Base-by-base conservation (phyloP, 53 echinoderm and acorn worm genomes). In the Stichopus horrens region DNA sequence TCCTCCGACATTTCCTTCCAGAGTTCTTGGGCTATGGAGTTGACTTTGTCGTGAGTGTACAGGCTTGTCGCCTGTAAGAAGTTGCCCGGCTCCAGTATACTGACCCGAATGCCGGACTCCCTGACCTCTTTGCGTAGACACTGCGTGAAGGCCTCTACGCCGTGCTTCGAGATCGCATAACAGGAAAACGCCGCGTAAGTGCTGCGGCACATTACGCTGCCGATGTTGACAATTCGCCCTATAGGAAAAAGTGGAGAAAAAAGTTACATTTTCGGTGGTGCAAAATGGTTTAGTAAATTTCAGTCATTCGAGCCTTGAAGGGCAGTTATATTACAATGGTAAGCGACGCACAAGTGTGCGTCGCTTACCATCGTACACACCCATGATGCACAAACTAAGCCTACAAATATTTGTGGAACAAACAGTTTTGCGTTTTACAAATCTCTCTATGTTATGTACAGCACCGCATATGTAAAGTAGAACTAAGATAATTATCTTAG, bases 31-130 rank as follows among this genome's bases (percentile, higher is more conserved):
- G 93, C 88, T 14, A 94, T 93, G 4, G 86, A 59, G 57, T 93
- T 90, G 59, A 99, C 94, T 86, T 76, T 91, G 54, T 92, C 96
- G 21, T 92, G 88, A 60, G 94, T 99, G 87, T 93, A 99, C 80
- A 99, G 92, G 54, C 94, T 94, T n/a, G 99, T 99, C 21, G 99
- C 96, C 7, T 94, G 96, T 76, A 99, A 86, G 90, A 93, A 99
- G 83, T 99, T 99, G 9, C 99, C 99, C 52, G 99, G 99, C 80
- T 99, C 99, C 9, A 99, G 81, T 60, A 99, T 96, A 88, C 89
- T 90, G 76, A 94, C 98, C 9, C 80, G 89, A 0, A 97, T 93
- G 21, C 97, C 97, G 86, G 91, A 95, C 58, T 89, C 86, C 4
- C 87, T 88, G 86, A 98, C 91, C 86, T 98, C 98, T 89, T 94